phyloP scores from a whole-genome alignment of 2,113 vertebrate species.

The Clarias gariepinus region DNA sequence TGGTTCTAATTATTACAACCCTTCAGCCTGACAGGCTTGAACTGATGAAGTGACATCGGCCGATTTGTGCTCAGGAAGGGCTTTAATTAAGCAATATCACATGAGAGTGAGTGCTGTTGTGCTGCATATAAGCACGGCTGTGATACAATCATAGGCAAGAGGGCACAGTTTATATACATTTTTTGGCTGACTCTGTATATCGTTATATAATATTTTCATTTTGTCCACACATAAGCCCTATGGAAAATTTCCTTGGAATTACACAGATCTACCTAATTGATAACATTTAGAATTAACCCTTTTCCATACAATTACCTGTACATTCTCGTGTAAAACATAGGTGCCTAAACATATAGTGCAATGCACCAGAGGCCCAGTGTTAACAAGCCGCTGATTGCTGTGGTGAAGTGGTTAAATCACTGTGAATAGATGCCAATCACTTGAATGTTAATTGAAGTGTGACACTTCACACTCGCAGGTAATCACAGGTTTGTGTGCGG shows the following conservation, averaged over 20 bases:
- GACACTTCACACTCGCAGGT: constrained; percentile 13
- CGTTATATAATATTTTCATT: background rate
- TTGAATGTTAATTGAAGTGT: constrained; percentile 36
- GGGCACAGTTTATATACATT: too few species aligned
- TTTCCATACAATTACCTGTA: background rate
- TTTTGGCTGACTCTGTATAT: too few species aligned
- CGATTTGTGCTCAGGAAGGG: too few species aligned
- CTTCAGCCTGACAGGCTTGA: too few species aligned
- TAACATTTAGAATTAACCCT: background rate
- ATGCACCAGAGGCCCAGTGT: background rate
- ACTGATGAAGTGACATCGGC: too few species aligned
- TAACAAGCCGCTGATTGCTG: background rate
- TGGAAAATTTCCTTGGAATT: background rate
- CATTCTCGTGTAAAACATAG: background rate
- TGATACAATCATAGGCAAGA: too few species aligned
- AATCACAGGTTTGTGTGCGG: constrained; percentile 23
- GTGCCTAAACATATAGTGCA: background rate
- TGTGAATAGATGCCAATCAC: constrained; percentile 16
- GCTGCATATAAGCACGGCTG: too few species aligned
- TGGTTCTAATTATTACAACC: too few species aligned
- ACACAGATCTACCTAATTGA: background rate
- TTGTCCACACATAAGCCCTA: background rate
- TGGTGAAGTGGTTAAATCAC: background rate
- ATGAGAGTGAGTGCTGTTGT: too few species aligned
- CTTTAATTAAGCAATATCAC: too few species aligned